These are phyloP conservation scores for Microtus montanus DNA, from an alignment of 2,113 vertebrate species.

Conservation along the genomic window DNA sequence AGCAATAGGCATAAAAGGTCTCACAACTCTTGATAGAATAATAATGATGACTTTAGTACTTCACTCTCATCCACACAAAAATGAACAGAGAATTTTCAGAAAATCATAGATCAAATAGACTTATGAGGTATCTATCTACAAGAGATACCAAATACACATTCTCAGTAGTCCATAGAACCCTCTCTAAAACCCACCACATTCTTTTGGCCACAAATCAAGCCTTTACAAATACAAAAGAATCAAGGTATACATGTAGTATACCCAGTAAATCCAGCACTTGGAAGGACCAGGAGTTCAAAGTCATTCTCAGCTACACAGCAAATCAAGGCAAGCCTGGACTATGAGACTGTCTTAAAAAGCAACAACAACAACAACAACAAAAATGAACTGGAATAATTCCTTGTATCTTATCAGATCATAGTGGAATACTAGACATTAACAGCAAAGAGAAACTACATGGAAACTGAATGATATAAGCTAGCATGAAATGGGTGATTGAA, in stretches of 20 bases:
- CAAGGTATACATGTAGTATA: not conserved
- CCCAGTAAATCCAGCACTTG: not conserved
- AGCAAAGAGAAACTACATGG: not conserved
- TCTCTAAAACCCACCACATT: not conserved
- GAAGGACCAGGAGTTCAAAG: not conserved
- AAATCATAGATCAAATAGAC: not conserved
- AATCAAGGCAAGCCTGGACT: not conserved
- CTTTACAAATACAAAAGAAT: not conserved
- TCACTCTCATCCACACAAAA: not conserved
- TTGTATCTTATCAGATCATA: not conserved
- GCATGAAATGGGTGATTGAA: not conserved
- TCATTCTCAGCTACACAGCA: not conserved
- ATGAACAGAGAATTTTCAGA: not conserved
- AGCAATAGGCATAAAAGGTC: not conserved
- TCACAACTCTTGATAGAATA: not conserved
- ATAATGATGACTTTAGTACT: not conserved
- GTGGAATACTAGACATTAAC: not conserved
- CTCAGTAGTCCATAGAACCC: not conserved
- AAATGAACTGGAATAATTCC: not conserved
- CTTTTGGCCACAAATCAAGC: not conserved
- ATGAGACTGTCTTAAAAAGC: not conserved
- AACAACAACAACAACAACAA: not conserved
- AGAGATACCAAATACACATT: not conserved
- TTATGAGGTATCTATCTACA: not conserved
- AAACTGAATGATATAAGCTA: not conserved